These are phyloP conservation scores for Globia sparganii DNA, from an alignment of 2,888 invertebrate species.

Conservation along the genomic window DNA sequence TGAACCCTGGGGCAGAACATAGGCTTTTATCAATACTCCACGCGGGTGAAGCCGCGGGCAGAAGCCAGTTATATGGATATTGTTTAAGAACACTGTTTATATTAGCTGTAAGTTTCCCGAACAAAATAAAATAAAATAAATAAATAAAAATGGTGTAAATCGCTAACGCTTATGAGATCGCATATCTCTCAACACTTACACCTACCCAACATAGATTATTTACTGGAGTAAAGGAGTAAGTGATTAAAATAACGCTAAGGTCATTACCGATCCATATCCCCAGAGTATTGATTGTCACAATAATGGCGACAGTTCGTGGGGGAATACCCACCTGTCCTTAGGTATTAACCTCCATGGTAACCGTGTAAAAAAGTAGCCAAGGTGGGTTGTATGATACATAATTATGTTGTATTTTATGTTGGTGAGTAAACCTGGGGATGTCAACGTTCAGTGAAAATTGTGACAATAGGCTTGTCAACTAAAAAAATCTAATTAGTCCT, in stretches of 20 bases:
- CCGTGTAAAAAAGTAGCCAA: conserved; percentile 1
- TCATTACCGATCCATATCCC: conserved; percentile 66
- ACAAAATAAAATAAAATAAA: too few species aligned
- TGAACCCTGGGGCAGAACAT: too few species aligned
- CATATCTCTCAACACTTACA: conserved; percentile 7
- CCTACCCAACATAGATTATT: conserved; percentile 70
- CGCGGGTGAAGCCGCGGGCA: too few species aligned
- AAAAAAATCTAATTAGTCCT: too few species aligned
- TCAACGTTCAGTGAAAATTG: background rate
- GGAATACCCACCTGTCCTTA: conserved; percentile 64
- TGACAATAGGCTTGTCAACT: too few species aligned
- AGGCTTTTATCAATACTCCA: too few species aligned
- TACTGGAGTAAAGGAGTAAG: conserved; percentile 72
- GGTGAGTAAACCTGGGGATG: too few species aligned
- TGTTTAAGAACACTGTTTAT: too few species aligned
- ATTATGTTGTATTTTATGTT: background rate
- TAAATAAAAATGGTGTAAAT: background rate
- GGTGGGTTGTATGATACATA: background rate
- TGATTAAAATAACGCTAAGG: conserved; percentile 77
- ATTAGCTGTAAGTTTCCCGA: too few species aligned
- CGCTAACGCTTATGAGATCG: background rate
- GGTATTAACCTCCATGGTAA: conserved; percentile 30
- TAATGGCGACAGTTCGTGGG: conserved; percentile 68
- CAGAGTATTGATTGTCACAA: conserved; percentile 69
- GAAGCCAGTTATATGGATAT: too few species aligned